phyloP scores from a whole-genome alignment of 2,797 vertebrate genomes.

The Lutjanus argentimaculatus region DNA sequence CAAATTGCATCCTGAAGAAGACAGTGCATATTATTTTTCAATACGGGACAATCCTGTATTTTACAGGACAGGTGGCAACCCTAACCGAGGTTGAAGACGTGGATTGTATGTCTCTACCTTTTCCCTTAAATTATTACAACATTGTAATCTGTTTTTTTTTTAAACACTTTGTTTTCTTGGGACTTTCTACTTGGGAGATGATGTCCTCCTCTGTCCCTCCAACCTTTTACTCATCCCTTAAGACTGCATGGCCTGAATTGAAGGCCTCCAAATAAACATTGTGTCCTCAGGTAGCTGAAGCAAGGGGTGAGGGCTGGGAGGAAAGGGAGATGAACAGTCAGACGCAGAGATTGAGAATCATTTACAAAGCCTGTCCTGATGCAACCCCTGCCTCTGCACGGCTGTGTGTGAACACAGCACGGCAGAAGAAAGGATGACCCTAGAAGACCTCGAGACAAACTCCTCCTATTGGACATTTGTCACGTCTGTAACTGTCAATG shows the following conservation, averaged over 20 bases:
- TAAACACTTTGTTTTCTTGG: constrained; percentile 20
- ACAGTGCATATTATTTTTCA: too few relatives aligned
- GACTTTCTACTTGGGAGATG: constrained; percentile 29
- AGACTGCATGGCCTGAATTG: constrained; percentile 58
- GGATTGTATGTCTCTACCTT: neutral
- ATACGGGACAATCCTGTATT: too few relatives aligned
- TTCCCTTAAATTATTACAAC: neutral
- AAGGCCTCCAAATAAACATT: constrained; percentile 43
- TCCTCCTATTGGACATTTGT: constrained; percentile 44
- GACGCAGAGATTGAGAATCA: constrained; percentile 1
- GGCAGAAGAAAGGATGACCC: constrained; percentile 43
- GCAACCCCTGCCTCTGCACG: constrained; percentile 22
- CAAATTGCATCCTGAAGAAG: too few relatives aligned
- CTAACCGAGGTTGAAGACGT: neutral
- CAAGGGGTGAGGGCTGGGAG: constrained; percentile 4
- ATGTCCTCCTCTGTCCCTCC: constrained; percentile 37
- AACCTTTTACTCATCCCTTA: constrained; percentile 55
- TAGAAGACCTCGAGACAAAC: constrained; percentile 44
- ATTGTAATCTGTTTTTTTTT: constrained; percentile 21
- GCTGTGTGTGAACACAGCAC: constrained; percentile 2
- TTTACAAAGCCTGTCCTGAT: constrained; percentile 38
- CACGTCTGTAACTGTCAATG: constrained; percentile 8
- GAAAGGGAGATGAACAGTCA: neutral
- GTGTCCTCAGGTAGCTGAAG: constrained; percentile 27
- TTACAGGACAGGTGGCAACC: too few relatives aligned